Conservation (phyloP, 2,888 invertebrate species). For the Agrenia bidenticulata region DNA sequence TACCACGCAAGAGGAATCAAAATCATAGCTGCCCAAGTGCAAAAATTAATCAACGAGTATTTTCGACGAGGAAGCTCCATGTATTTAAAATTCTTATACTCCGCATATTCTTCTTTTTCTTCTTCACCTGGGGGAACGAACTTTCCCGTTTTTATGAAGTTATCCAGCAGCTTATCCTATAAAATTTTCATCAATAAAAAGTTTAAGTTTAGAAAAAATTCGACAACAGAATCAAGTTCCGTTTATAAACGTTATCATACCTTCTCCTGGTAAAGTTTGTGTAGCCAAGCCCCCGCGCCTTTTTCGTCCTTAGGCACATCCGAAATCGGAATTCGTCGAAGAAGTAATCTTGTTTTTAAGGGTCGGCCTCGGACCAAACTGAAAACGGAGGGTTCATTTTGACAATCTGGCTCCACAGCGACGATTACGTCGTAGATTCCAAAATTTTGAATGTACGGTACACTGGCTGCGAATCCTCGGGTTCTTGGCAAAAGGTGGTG, state of each 20-base stretch:
- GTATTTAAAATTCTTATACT: conserved; percentile 59
- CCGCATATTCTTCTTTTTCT: conserved; percentile 54
- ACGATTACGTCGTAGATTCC: conserved; percentile 76
- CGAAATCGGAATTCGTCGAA: conserved; percentile 78
- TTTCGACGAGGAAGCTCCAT: conserved; percentile 64
- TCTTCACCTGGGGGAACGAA: conserved; percentile 76
- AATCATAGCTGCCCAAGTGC: conserved; percentile 69
- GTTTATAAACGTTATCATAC: no score
- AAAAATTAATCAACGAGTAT: conserved; percentile 70
- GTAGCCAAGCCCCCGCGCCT: conserved; percentile 76
- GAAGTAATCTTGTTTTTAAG: conserved; percentile 73
- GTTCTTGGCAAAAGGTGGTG: conserved; percentile 91
- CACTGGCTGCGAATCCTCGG: conserved; percentile 86
- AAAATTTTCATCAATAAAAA: conserved; percentile 50
- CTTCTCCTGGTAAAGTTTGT: conserved; percentile 76
- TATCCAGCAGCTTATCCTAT: conserved; percentile 73
- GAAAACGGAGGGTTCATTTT: conserved; percentile 44
- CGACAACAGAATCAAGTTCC: no score
- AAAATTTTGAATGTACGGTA: conserved; percentile 70
- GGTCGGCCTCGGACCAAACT: conserved; percentile 62
- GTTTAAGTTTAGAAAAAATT: no score
- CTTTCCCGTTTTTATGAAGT: conserved; percentile 73
- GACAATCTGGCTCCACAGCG: conserved; percentile 54
- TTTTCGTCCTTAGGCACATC: conserved; percentile 75
- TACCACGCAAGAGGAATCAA: conserved; percentile 73